These are phyloP conservation scores for Phocoena sinus DNA, from an alignment of 2,113 vertebrate genomes.

Conservation along the genomic window DNA sequence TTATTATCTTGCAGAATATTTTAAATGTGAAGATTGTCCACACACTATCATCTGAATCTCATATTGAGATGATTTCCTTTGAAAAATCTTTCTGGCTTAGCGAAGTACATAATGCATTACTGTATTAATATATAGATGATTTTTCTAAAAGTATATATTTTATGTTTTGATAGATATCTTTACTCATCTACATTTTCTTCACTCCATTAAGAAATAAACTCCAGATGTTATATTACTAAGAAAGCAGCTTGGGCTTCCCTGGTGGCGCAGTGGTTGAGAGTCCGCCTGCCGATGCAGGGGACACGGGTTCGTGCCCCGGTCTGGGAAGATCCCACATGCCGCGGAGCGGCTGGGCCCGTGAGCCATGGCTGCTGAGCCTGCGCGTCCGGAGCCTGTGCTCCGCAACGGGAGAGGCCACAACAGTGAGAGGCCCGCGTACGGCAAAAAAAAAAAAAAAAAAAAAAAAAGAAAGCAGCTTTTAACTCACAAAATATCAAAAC, in stretches of 20 bases:
- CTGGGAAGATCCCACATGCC: no score
- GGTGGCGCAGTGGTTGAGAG: no score
- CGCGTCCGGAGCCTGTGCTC: no score
- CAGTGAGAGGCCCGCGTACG: no score
- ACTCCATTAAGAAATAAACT: constrained; percentile 35
- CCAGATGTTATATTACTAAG: neutral
- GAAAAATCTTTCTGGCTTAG: neutral
- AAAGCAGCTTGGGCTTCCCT: constrained; percentile 28
- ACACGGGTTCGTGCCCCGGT: no score
- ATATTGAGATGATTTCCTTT: neutral
- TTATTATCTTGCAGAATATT: neutral
- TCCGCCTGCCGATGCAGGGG: no score
- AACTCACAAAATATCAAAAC: constrained; percentile 49
- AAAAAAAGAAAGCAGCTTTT: constrained; percentile 44
- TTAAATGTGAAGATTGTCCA: neutral
- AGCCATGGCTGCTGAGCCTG: no score
- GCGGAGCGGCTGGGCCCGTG: no score
- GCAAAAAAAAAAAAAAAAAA: no score
- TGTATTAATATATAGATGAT: neutral
- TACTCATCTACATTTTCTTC: constrained; percentile 44
- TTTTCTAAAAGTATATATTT: constrained; percentile 28
- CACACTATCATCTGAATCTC: neutral
- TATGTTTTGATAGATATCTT: constrained; percentile 40
- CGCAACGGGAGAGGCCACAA: no score
- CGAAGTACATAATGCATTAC: neutral